A percentile compares a stretch with the other conserved stretches of the same genome.
Conservation (phyloP, 2,888 invertebrate species). For the Lithosia quadra region DNA sequence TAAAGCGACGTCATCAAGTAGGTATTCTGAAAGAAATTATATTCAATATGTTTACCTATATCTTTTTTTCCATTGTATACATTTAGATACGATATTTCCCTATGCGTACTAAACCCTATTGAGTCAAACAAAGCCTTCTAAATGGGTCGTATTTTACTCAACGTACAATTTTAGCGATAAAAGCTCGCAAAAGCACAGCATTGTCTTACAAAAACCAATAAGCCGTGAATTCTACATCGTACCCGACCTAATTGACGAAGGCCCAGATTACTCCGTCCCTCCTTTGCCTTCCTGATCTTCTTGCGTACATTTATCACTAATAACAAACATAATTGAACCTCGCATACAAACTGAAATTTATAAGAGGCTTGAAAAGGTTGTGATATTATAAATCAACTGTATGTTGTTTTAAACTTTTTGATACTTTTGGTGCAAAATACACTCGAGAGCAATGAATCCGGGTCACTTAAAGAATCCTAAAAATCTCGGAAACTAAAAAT, state of each 20-base stretch:
- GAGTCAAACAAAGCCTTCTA: conserved; percentile 36
- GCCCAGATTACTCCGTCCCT: conserved; percentile 42
- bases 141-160: conserved; percentile 41
- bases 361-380: background rate
- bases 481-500: no score
- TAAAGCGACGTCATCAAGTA: background rate
- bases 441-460: no score
- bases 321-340: conserved; percentile 26
- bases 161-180: conserved; percentile 42
- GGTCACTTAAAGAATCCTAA: no score
- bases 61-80: background rate
- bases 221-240: conserved; percentile 48
- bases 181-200: conserved; percentile 43
- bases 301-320: conserved; percentile 37
- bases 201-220: conserved; percentile 55
- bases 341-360: conserved; percentile 7
- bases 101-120: background rate
- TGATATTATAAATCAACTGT: background rate
- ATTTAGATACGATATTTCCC: background rate
- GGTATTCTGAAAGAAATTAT: background rate
- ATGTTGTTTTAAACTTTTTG: background rate
- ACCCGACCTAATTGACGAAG: conserved; percentile 51
- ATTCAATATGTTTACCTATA: background rate
- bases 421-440: background rate
- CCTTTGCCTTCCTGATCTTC: conserved; percentile 24